Conservation (phyloP, 2,797 vertebrate species). For the Helostoma temminkii region DNA sequence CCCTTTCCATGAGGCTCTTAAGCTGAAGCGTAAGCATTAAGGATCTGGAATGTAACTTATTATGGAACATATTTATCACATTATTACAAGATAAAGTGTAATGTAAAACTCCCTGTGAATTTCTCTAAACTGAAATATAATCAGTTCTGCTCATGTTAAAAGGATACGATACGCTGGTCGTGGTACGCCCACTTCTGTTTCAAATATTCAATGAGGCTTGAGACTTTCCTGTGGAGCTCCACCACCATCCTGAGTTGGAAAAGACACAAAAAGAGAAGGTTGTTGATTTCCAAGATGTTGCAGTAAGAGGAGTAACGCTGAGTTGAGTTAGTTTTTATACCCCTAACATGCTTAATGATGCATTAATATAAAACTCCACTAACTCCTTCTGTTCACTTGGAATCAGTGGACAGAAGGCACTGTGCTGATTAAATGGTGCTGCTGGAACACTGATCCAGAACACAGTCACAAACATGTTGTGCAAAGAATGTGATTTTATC, state of each 20-base stretch:
- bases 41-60: slow-evolving; percentile 27
- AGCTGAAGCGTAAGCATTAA: slow-evolving; percentile 84
- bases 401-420: neutral
- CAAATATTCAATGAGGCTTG: slow-evolving; percentile 97
- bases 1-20: slow-evolving; percentile 93
- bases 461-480: neutral
- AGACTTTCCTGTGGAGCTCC: slow-evolving; percentile 97
- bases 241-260: slow-evolving; percentile 92
- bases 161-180: slow-evolving; percentile 97
- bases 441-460: neutral
- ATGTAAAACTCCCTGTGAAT: neutral
- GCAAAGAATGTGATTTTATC: neutral
- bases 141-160: slow-evolving; percentile 36
- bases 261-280: slow-evolving; percentile 9
- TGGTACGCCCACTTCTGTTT: slow-evolving; percentile 98
- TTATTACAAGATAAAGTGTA: neutral
- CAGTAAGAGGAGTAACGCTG: neutral
- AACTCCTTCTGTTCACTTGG: no score
- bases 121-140: neutral
- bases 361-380: neutral
- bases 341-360: neutral
- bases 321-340: neutral
- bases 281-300: neutral
- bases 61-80: no score
- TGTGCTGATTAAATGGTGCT: neutral